phyloP scores from a whole-genome alignment of 1,140 invertebrate species.

The Temnothorax longispinosus region DNA sequence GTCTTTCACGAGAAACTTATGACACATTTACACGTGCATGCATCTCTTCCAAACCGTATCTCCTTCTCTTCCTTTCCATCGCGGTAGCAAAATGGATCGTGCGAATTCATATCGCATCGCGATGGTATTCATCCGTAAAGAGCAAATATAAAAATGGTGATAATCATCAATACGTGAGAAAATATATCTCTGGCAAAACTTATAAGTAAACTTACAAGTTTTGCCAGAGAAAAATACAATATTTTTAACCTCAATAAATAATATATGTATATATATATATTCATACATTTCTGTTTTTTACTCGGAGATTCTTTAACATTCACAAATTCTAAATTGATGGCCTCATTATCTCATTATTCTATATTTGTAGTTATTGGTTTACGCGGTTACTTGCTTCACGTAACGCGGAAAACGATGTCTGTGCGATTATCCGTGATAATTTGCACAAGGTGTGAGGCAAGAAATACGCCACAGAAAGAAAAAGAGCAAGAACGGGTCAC shows the following conservation, averaged over 20 bases:
- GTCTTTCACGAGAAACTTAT: conserved; percentile 17
- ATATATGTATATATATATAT: background rate
- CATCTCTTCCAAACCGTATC: background rate
- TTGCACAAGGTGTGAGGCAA: conserved; percentile 28
- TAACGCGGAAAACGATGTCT: conserved; percentile 42
- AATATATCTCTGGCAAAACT: background rate
- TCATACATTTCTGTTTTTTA: background rate
- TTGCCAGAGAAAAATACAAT: background rate
- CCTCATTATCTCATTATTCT: conserved; percentile 8
- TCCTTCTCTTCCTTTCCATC: background rate
- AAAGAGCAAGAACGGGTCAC: conserved; percentile 36
- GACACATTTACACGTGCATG: conserved; percentile 9
- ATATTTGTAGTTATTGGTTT: conserved; percentile 1
- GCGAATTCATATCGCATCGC: background rate
- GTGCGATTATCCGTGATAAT: conserved; percentile 51
- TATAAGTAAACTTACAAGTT: no score
- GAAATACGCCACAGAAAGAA: conserved; percentile 6
- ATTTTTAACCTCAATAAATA: background rate
- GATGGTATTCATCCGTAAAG: background rate
- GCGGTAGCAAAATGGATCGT: background rate
- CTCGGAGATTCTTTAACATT: background rate
- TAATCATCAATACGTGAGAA: conserved; percentile 4
- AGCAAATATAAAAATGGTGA: conserved; percentile 20
- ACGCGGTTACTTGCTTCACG: conserved; percentile 26
- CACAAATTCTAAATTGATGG: conserved; percentile 17